Base-by-base conservation (phyloP, 2,797 vertebrate genomes). In the Cryptoprocta ferox region DNA sequence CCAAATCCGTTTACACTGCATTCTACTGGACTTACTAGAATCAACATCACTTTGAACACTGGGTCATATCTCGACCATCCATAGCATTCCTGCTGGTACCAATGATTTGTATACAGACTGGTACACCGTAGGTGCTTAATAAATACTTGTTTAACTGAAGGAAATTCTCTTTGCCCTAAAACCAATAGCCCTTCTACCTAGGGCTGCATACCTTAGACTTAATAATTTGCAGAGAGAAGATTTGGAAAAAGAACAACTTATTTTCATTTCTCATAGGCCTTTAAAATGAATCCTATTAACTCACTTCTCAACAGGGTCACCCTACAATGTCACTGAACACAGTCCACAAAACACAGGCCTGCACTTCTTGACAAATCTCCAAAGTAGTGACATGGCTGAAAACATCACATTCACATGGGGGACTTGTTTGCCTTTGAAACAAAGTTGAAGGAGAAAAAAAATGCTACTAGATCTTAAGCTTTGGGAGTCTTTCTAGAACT, bases 371-470 rank as follows among this genome's bases (percentile, higher is more conserved):
- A 81, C 76, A 71, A 83, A 66, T 7, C 65, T 42, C 68, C 56
- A 50, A 42, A 71, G 76, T 6, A n/a, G 37, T 9, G 9, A 92
- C 50, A 88, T 1, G 0, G 7, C 24, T 68, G 89, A 56, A 89
- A 91, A 85, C 2, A 78, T 32, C 14, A 63, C 71, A 88, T 35
- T 95, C 84, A 71, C 48, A 14, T 0, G 76, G 35, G 26, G 79
- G 37, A 87, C 12, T 28, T 76, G 24, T 78, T 39, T 86, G 87
- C 68, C 90, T 97, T 94, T 80, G 88, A 95, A 95, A 97, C 88
- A 89, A 45, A 96, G 68, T 1, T 96, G 78, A 92, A 89, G 65
- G 56, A 70, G 59, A 35, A 88, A 61, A 61, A 53, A 75, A 42
- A 42, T 7, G 13, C 26, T 89, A 35, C 37, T 30, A 75, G 42